Evolutionary conservation across 2,888 invertebrate genomes (phyloP), one percentile per base, ranked within the genome.

Genomic region (Laothoe populi): DNA sequence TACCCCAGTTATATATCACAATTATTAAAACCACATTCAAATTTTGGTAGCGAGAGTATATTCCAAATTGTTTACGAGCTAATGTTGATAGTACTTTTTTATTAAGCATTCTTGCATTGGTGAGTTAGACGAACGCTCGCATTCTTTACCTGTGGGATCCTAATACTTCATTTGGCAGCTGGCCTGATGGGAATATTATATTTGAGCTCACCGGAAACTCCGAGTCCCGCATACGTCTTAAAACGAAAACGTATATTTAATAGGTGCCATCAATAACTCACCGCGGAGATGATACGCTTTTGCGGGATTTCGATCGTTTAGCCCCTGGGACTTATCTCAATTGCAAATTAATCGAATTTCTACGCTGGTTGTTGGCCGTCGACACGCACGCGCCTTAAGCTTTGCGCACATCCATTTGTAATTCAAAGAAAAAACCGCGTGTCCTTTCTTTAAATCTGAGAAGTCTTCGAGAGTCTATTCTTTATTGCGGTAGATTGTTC

Each of bases 221-320:
- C 74, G 75, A 63, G 64, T 74, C 71, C 72, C 74, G 74, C 74
- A 81, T 82, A 81, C 82, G 79, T 81, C 78, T 79, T 75, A 72
- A 70, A 70, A 74, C 76, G 83, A 78, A 88, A 92, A 92, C 88
- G 88, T 88, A 84, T 88, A 89, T 92, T 92, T 93, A 92, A 93
- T 93, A 88, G 90, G 80, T 79, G 82, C 87, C 88, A 93, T 93
- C 92, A 93, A 93, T 93, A 93, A 93, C 92, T 83, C 83, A 78
- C 81, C 73, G 80, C 73, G 79, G 84, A 88, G 85, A 90, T 88
- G 88, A 89, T 89, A 87, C 87, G 85, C 80, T 83, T 81, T 86
- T 82, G 82, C 80, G 82, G 82, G 81, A 82, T 82, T 80, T 82
- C 83, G 82, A 86, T 82, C 84, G 83, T 78, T 87, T 86, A 84